These are phyloP conservation scores for Phyllostomus hastatus DNA, from an alignment of 2,113 vertebrate species.

Conservation along the genomic window DNA sequence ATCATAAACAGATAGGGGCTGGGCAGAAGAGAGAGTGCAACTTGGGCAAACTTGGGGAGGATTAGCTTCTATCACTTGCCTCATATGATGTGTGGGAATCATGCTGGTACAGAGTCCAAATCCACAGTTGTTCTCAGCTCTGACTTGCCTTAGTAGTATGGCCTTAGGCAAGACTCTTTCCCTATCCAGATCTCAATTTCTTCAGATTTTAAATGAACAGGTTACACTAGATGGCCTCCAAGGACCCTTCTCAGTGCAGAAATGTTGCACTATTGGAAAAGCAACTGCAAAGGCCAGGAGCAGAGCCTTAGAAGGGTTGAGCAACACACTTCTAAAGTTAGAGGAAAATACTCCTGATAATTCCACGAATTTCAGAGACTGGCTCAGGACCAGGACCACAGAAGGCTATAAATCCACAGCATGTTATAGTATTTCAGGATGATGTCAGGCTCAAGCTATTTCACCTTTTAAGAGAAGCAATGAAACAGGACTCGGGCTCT, in stretches of 20 bases:
- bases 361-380: slow-evolving; percentile 79
- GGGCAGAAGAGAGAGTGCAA: neutral
- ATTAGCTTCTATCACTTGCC: slow-evolving; percentile 49
- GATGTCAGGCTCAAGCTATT: slow-evolving; percentile 83
- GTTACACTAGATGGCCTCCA: neutral
- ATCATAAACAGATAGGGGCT: neutral
- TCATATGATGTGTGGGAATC: neutral
- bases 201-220: neutral
- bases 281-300: neutral
- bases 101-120: neutral
- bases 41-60: neutral
- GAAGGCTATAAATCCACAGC: slow-evolving; percentile 83
- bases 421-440: slow-evolving; percentile 83
- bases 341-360: slow-evolving; percentile 70
- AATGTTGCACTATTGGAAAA: slow-evolving; percentile 31
- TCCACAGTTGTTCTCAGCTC: neutral
- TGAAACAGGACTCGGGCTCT: slow-evolving; percentile 73
- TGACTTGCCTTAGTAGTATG: neutral
- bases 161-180: neutral
- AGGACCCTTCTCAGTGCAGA: neutral
- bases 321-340: neutral
- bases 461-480: slow-evolving; percentile 82
- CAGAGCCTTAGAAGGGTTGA: neutral
- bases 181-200: neutral
- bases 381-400: slow-evolving; percentile 80